Evolutionary conservation across 2,888 invertebrate genomes (phyloP), one percentile per base, ranked within the genome.

Genomic region (Drosophila testacea): DNA sequence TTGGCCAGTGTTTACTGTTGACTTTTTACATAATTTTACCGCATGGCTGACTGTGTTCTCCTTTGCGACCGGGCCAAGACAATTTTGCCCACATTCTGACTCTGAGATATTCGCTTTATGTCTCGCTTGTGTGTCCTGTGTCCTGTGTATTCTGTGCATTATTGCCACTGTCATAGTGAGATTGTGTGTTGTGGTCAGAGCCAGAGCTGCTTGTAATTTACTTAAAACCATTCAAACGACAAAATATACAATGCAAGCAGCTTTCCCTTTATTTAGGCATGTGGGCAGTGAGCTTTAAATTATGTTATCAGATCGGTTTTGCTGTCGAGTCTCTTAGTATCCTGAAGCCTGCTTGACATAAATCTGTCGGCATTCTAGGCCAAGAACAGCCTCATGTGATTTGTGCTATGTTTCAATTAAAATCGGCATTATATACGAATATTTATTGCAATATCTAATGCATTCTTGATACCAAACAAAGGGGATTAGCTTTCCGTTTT

Each of bases 11-110:
- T 65, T 79, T 69, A 60, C 72, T 78, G 75, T 79, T 82, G 80
- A 80, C 85, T 83, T 87, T 87, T 84, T 87, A 77, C 85, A 85
- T 87, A 85, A 85, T 83, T 85, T 85, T 87, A 70, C 75, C 81
- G 80, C 84, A 77, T 79, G 83, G 73, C 77, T 82, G 82, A 72
- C 79, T 74, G 61, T 75, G 81, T 79, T 72, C 76, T 80, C 67
- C 71, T 69, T 69, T 72, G 69, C 51, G 63, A 59, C 55, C 51
- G 30, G 67, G 60, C 59, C 73, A 69, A 54, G 65, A 62, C 50
- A 55, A 63, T 66, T 63, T 48, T 27, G 28, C 32, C 38, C 39
- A 30, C 59, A 44, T 52, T 39, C 39, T 28, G 52, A 4, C 38
- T 41, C 16, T 61, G 50, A 44, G 42, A 22, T 59, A 59, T 56